These are phyloP conservation scores for Heliconius himera DNA, from an alignment of 1,140 invertebrate genomes.

Conservation along the genomic window DNA sequence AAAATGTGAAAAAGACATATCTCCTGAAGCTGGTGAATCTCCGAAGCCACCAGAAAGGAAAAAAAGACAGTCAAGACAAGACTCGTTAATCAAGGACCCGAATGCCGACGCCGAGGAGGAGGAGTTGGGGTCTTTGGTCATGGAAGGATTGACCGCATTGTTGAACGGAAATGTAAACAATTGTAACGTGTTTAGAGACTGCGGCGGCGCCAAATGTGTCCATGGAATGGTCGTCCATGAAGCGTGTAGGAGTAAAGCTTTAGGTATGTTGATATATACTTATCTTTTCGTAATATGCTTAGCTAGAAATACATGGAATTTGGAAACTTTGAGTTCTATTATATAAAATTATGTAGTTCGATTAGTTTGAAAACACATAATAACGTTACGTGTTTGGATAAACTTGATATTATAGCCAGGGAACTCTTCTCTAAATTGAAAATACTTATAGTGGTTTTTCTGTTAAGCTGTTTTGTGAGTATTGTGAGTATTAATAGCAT, in stretches of 20 bases:
- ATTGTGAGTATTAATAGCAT: too few relatives aligned
- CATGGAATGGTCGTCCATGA: constrained; percentile 94
- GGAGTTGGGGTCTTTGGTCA: constrained; percentile 90
- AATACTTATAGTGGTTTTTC: too few relatives aligned
- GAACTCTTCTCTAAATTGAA: too few relatives aligned
- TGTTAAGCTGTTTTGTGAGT: too few relatives aligned
- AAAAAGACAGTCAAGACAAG: constrained; percentile 67
- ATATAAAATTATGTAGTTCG: too few relatives aligned
- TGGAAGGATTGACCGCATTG: constrained; percentile 93
- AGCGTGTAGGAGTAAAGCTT: constrained; percentile 90
- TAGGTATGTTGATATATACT: constrained; percentile 77
- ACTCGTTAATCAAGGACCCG: constrained; percentile 80
- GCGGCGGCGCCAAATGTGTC: constrained; percentile 94
- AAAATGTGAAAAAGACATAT: constrained; percentile 52
- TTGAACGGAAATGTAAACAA: constrained; percentile 92
- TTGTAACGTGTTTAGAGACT: constrained; percentile 95
- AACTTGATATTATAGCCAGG: too few relatives aligned
- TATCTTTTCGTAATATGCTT: too few relatives aligned
- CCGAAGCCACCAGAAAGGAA: constrained; percentile 70
- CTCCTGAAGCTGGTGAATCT: constrained; percentile 43
- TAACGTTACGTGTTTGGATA: too few relatives aligned
- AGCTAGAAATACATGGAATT: too few relatives aligned
- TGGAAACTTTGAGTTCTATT: too few relatives aligned
- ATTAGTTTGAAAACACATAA: too few relatives aligned
- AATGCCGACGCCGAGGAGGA: constrained; percentile 84